These are phyloP conservation scores for Plecturocebus donacophilus DNA, from an alignment of 2,113 vertebrate genomes.

Conservation along the genomic window DNA sequence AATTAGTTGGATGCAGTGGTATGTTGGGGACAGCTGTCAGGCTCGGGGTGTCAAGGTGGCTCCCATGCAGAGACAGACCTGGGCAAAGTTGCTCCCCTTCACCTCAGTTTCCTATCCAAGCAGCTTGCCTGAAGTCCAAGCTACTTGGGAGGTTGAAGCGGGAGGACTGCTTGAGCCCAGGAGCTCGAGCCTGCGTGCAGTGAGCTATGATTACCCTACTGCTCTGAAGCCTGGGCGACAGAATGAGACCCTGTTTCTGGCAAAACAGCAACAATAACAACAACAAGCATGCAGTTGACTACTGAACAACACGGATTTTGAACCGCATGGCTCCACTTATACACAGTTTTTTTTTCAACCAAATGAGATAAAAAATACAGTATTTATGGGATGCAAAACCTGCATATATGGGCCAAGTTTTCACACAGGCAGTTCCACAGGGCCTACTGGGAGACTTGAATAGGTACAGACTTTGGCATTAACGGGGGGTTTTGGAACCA, in stretches of 20 bases:
- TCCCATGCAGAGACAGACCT: not conserved
- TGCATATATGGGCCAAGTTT: not conserved
- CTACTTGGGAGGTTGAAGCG: too few species aligned
- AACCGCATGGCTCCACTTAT: not conserved
- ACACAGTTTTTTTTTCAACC: not conserved
- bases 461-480: not conserved
- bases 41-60: not conserved
- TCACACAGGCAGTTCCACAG: not conserved
- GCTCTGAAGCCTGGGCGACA: too few species aligned
- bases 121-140: too few species aligned
- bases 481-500: not conserved
- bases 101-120: too few species aligned
- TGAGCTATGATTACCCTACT: too few species aligned
- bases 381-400: not conserved
- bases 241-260: too few species aligned
- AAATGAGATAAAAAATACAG: not conserved
- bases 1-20: too few species aligned
- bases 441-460: not conserved
- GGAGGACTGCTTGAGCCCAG: too few species aligned
- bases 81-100: not conserved
- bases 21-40: not conserved
- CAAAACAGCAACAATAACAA: too few species aligned
- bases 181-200: too few species aligned
- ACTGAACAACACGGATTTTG: not conserved
- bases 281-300: not conserved